These are phyloP conservation scores for Theretra japonica DNA, from an alignment of 2,888 invertebrate genomes.

Conservation along the genomic window DNA sequence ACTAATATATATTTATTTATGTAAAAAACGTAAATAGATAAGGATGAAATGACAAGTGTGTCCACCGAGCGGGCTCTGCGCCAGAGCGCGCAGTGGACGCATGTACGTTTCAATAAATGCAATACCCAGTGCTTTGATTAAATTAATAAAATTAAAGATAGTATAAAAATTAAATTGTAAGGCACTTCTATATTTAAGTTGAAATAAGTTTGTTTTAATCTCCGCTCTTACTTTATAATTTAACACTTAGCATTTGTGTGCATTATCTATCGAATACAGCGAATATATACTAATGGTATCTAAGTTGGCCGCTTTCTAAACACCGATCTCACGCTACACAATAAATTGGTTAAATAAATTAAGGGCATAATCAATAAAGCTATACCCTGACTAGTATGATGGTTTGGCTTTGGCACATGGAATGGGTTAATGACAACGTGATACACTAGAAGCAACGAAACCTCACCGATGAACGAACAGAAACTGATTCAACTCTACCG, in stretches of 20 bases:
- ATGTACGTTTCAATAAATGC: slow-evolving; percentile 69
- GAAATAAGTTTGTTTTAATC: slow-evolving; percentile 68
- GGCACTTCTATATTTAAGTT: slow-evolving; percentile 83
- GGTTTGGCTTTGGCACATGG: slow-evolving; percentile 78
- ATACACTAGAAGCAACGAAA: slow-evolving; percentile 53
- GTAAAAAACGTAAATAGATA: slow-evolving; percentile 44
- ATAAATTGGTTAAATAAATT: slow-evolving; percentile 54
- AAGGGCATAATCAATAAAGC: slow-evolving; percentile 61
- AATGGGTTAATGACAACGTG: slow-evolving; percentile 70
- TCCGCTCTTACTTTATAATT: slow-evolving; percentile 63
- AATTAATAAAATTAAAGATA: slow-evolving; percentile 61
- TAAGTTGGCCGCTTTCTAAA: slow-evolving; percentile 50
- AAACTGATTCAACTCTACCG: slow-evolving; percentile 43
- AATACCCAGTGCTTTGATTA: slow-evolving; percentile 70
- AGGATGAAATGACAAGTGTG: slow-evolving; percentile 55
- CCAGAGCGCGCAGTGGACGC: slow-evolving; percentile 61
- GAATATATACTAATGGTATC: slow-evolving; percentile 55
- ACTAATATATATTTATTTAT: slow-evolving; percentile 31
- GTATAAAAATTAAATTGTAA: slow-evolving; percentile 81
- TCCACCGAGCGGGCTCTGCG: slow-evolving; percentile 57
- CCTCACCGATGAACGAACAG: slow-evolving; percentile 46
- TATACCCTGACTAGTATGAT: slow-evolving; percentile 78
- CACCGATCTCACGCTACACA: slow-evolving; percentile 51
- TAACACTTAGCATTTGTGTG: slow-evolving; percentile 64
- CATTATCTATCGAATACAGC: slow-evolving; percentile 58